Base-by-base conservation (phyloP, 1,140 invertebrate species). In the Drosophila yakuba region DNA sequence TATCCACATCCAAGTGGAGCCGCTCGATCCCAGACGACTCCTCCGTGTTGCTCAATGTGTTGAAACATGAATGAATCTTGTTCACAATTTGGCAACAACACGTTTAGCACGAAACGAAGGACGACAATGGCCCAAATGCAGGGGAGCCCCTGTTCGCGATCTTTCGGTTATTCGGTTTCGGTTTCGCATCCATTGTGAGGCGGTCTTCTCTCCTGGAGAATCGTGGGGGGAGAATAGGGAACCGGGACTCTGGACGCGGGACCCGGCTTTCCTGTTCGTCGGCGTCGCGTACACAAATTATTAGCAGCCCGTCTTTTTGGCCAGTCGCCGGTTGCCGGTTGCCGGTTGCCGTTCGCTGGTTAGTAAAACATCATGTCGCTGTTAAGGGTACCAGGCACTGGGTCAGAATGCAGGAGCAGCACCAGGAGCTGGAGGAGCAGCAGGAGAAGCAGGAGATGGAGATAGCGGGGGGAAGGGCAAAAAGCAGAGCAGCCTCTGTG, bases 1-100 rank as follows among this genome's bases (percentile, higher is more conserved):
- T 8, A 32, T 32, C 28, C 55, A 44, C n/a, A 25, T 25, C 23
- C 23, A 25, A 38, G 28, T 23, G 36, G 45, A 28, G 44, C 14
- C 32, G 41, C 32, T 8, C 44, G 38, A 4, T 17, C 43, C 10
- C 28, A 39, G 52, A 43, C 23, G 10, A 5, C 12, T 51, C 39
- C 54, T 15, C 54, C 79, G 83, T 89, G 84, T 83, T 74, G 84
- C 84, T 80, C 80, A 84, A 88, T 88, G 84, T 88, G 84, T 88
- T 89, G 84, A 88, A 88, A 88, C 84, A 88, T 88, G 80, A 88
- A 88, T 88, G 84, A 88, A 88, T 89, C 80, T 88, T 88, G 84
- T 88, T 88, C 84, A 88, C 84, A 88, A 88, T 88, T 88, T 88
- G 84, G 84, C 84, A 89, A 88, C 84, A 88, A 89, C 84, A 88